Evolutionary conservation across 2,113 vertebrate species (phyloP), one percentile per base, ranked within the genome.

Genomic region (Quiscalus mexicanus): DNA sequence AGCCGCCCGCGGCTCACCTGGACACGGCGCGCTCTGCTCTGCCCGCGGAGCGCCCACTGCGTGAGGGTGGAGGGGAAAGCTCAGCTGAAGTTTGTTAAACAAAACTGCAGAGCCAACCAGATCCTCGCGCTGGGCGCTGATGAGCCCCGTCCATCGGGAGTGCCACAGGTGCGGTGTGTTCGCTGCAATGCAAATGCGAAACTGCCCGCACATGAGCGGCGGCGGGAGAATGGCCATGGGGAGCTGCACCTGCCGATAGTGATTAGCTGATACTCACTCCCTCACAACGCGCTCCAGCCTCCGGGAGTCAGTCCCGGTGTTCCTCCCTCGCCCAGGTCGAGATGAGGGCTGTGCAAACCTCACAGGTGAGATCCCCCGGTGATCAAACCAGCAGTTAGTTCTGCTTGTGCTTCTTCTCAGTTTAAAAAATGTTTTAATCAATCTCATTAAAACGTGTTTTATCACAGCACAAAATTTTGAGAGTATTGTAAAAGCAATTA

Each of bases 211-310:
- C 0, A 2, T 1, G 65, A 30, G 39, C 42, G 24, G 44, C 49
- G 4, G 7, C 11, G 19, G 21, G 15, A 78, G 33, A 5, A 2
- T 0, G 23, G 25, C 47, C 6, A 1, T 1, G 1, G 4, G 39
- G 15, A 35, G 55, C 39, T 15, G 75, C 50, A 17, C 2, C 8
- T 16, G 3, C 0, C n/a, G 28, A 2, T 2, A 6, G 5, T 0
- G 2, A 3, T 2, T 0, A 8, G 12, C 62, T 7, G 37, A 3
- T 2, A 1, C 1, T n/a, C 19, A 1, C 1, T n/a, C 19, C 6
- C 25, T 6, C 28, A 0, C 1, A 41, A 37, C 0, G 5, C 1
- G 3, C 37, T 4, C 11, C 2, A 37, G 8, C 27, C 19, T 0
- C 9, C 1, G 2, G 2, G 4, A 22, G 10, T 3, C 11, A 7